Evolutionary conservation across 2,888 invertebrate species (phyloP).

Genomic region (Subacronicta megacephala): DNA sequence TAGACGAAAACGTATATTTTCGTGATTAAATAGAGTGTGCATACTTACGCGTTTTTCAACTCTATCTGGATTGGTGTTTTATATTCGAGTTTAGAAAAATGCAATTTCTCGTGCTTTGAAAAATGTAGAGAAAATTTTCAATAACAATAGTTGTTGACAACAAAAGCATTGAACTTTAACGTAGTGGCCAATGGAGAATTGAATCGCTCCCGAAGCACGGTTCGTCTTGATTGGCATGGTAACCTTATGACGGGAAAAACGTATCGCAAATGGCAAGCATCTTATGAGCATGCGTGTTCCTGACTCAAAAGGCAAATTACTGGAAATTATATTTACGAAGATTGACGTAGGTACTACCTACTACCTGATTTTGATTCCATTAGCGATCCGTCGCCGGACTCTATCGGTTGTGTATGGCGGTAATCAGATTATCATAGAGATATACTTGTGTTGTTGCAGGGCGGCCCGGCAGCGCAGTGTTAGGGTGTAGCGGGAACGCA

Average conservation of each 20-base stretch:
- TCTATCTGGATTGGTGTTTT: constrained; percentile 23
- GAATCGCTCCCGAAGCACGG: constrained; percentile 1
- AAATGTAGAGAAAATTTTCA: constrained; percentile 23
- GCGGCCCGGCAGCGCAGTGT: constrained; percentile 79
- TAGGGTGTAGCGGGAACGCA: constrained; percentile 73
- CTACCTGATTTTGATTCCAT: constrained; percentile 36
- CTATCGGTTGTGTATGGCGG: constrained; percentile 17
- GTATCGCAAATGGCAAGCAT: not conserved
- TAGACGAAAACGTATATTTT: constrained; percentile 9
- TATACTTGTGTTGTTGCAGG: constrained; percentile 72
- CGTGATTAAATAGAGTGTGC: not conserved
- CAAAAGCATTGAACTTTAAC: constrained; percentile 37
- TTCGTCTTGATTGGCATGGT: not conserved
- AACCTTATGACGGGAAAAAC: not conserved
- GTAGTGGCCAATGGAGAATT: constrained; percentile 1
- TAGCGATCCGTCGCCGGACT: constrained; percentile 29
- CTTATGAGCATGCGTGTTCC: not conserved
- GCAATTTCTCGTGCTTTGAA: no score
- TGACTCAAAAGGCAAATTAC: constrained; percentile 5
- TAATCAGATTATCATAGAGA: constrained; percentile 31
- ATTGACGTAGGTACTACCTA: not conserved
- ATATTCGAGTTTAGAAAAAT: constrained; percentile 9
- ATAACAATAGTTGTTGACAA: constrained; percentile 31
- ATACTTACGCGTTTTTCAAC: constrained; percentile 12
- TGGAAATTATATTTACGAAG: constrained; percentile 25